Evolutionary conservation across 2,888 invertebrate genomes (phyloP).

Genomic region (Cheilosia soror): DNA sequence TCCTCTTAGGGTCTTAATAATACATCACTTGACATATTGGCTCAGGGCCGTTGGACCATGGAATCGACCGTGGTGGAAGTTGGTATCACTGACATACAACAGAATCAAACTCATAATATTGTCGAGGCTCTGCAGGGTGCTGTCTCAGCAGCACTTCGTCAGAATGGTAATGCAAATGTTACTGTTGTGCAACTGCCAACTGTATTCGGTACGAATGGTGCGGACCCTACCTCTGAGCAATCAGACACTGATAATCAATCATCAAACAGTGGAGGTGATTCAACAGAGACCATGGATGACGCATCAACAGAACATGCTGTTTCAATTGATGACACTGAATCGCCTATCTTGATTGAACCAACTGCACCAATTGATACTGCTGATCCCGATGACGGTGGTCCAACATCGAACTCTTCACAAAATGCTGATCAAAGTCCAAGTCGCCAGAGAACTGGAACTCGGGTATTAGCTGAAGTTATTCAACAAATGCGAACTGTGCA

Average conservation of each 20-base stretch:
- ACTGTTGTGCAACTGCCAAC: conserved; percentile 82
- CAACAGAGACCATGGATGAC: conserved; percentile 63
- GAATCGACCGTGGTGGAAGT: conserved; percentile 84
- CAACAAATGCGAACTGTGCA: conserved; percentile 82
- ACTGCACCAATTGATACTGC: not conserved
- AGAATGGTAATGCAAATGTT: conserved; percentile 82
- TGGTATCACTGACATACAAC: conserved; percentile 83
- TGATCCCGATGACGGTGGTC: conserved; percentile 48
- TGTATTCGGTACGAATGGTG: conserved; percentile 79
- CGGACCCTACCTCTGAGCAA: conserved; percentile 57
- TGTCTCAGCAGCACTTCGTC: conserved; percentile 82
- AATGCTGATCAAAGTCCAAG: conserved; percentile 68
- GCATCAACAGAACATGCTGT: conserved; percentile 22
- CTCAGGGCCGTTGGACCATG: conserved; percentile 84
- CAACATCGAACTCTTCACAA: conserved; percentile 64
- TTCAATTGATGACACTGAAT: conserved; percentile 10
- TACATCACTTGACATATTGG: conserved; percentile 82
- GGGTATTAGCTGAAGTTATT: conserved; percentile 82
- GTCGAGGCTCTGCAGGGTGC: conserved; percentile 83
- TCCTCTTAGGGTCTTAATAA: conserved; percentile 82
- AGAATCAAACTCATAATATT: conserved; percentile 81
- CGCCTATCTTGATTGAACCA: conserved; percentile 26
- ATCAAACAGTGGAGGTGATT: conserved; percentile 45
- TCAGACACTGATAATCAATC: conserved; percentile 57
- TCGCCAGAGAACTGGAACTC: conserved; percentile 81